Percentiles rank a stretch among this genome's conserved stretches.
Evolutionary conservation across 1,140 invertebrate genomes (phyloP).

Genomic region (Micrasema longulum): DNA sequence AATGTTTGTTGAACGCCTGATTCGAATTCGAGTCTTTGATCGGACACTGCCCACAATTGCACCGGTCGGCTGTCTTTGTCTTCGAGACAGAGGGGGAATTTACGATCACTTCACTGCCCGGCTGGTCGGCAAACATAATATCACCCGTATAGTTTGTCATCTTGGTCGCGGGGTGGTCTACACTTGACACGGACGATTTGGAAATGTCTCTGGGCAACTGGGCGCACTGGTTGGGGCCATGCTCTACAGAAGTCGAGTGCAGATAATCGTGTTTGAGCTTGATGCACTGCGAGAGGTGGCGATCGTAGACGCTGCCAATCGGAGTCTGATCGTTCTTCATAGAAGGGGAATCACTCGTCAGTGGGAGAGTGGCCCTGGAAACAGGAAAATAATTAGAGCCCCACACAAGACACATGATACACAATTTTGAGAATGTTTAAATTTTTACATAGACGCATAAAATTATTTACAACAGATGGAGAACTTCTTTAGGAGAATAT

Average conservation of each 20-base stretch:
- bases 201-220: constrained; percentile 60
- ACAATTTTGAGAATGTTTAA: too few relatives aligned
- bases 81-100: constrained; percentile 56
- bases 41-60: constrained; percentile 64
- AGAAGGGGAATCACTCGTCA: constrained; percentile 72
- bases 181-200: constrained; percentile 57
- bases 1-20: constrained; percentile 48
- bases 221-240: constrained; percentile 54
- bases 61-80: constrained; percentile 56
- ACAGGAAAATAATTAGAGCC: too few relatives aligned
- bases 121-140: constrained; percentile 63
- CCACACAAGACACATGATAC: too few relatives aligned
- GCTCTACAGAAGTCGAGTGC: constrained; percentile 58
- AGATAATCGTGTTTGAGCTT: constrained; percentile 66
- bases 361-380: constrained; percentile 82
- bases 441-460: too few relatives aligned
- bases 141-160: constrained; percentile 60
- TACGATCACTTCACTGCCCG: constrained; percentile 58
- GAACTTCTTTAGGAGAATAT: too few relatives aligned
- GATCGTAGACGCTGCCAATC: constrained; percentile 65
- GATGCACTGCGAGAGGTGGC: constrained; percentile 69
- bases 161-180: constrained; percentile 61
- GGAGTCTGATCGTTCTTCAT: constrained; percentile 62
- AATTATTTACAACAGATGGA: too few relatives aligned
- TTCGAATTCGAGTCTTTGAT: constrained; percentile 52